Evolutionary conservation across 2,113 vertebrate species (phyloP).

Genomic region (Anhinga rufa): DNA sequence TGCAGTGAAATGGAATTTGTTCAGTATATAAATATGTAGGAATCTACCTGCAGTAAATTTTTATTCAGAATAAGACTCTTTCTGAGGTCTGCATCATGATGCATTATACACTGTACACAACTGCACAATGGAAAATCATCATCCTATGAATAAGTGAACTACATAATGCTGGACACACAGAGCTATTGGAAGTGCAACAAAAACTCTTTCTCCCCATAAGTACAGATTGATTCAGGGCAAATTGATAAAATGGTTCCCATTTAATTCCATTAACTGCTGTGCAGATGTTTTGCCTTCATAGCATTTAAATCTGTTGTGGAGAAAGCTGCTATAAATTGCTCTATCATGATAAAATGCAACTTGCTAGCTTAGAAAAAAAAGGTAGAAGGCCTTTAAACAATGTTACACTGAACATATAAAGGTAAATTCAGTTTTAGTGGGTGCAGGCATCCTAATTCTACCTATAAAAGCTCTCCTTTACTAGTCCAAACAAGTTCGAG

Average conservation of each 20-base stretch:
- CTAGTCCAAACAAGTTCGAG: neutral
- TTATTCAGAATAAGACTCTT: neutral
- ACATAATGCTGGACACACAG: neutral
- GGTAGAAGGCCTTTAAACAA: neutral
- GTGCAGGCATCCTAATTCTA: neutral
- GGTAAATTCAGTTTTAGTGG: neutral
- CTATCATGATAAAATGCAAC: neutral
- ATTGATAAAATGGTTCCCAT: neutral
- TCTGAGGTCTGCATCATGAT: neutral
- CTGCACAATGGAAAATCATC: neutral
- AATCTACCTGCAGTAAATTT: neutral
- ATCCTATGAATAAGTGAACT: neutral
- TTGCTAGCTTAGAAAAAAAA: neutral
- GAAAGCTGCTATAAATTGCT: neutral
- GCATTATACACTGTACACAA: neutral
- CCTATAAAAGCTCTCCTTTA: neutral
- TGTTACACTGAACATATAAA: neutral
- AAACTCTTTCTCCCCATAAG: neutral
- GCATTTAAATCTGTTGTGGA: neutral
- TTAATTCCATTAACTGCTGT: neutral
- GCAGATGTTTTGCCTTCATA: neutral
- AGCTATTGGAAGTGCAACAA: neutral
- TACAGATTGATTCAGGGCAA: neutral
- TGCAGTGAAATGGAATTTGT: neutral
- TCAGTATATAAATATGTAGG: neutral